These are phyloP conservation scores for Plectus sambesii DNA, from an alignment of 1,140 invertebrate species.

Conservation along the genomic window DNA sequence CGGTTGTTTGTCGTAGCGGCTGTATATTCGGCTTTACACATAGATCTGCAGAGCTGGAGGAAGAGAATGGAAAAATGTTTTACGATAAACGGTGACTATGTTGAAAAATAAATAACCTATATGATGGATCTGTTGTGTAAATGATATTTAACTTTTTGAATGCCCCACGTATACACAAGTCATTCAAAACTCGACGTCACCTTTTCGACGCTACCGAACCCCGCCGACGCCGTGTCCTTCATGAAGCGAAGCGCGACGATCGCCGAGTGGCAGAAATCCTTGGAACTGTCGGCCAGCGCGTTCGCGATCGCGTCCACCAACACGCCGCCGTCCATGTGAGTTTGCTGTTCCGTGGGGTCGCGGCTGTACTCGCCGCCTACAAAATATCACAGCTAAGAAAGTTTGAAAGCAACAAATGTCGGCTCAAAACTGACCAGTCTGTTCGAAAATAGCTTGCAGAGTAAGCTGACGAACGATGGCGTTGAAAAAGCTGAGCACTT, in stretches of 20 bases:
- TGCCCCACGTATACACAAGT: no score
- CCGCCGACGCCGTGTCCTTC: conserved; percentile 13
- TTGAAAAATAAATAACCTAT: no score
- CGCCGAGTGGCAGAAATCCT: conserved; percentile 17
- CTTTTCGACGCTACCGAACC: no score
- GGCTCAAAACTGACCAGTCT: conserved; percentile 10
- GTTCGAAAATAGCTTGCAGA: conserved; percentile 12
- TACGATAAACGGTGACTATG: no score
- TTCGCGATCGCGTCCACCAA: conserved; percentile 19
- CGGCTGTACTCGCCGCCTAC: neutral
- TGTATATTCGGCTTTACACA: no score
- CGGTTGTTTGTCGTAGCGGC: no score
- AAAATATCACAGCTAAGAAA: conserved; percentile 4
- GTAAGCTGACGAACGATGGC: conserved; percentile 19
- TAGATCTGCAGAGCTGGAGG: no score
- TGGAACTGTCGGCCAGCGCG: conserved; percentile 19
- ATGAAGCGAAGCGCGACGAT: conserved; percentile 15
- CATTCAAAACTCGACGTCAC: no score
- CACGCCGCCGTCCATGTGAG: conserved; percentile 15
- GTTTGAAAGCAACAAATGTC: conserved; percentile 2
- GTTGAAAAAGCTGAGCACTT: conserved; percentile 5
- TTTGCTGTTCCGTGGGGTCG: neutral
- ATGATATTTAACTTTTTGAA: no score
- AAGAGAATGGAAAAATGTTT: no score
- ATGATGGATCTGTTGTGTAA: no score